Conservation (phyloP, 2,113 vertebrate genomes). For the Lucifuga dentata region DNA sequence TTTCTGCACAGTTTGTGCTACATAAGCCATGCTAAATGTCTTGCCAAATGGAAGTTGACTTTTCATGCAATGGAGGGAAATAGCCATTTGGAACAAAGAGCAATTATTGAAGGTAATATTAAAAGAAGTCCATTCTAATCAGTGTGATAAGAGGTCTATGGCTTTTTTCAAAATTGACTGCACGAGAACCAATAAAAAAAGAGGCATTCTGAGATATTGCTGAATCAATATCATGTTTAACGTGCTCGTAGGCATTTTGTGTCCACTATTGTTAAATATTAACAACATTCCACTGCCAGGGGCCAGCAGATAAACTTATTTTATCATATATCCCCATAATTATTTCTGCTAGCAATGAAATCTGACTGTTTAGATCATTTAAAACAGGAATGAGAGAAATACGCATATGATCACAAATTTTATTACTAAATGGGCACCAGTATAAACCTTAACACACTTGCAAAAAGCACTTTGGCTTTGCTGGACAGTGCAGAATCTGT, state of each 20-base stretch:
- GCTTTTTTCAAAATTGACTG: constrained; percentile 62
- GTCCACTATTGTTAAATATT: constrained; percentile 62
- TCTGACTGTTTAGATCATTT: too few species aligned
- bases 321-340: constrained; percentile 13
- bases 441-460: too few species aligned
- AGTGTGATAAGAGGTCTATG: constrained; percentile 53
- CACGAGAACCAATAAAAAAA: constrained; percentile 52
- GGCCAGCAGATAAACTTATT: constrained; percentile 44
- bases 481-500: background rate
- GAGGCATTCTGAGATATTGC: constrained; percentile 56
- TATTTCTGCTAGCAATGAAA: constrained; percentile 27
- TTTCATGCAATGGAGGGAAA: constrained; percentile 60
- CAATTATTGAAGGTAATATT: constrained; percentile 68
- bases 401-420: too few species aligned
- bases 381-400: too few species aligned
- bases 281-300: constrained; percentile 33
- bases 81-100: constrained; percentile 64
- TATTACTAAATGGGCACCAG: too few species aligned
- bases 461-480: constrained; percentile 8
- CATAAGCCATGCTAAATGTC: constrained; percentile 61
- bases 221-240: constrained; percentile 73
- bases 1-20: constrained; percentile 49
- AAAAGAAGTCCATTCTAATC: constrained; percentile 78
- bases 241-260: constrained; percentile 59
- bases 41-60: constrained; percentile 71